A percentile compares a stretch with the other conserved stretches of the same genome.
phyloP scores from a whole-genome alignment of 2,888 invertebrate genomes.

The Spisula subtruncata region DNA sequence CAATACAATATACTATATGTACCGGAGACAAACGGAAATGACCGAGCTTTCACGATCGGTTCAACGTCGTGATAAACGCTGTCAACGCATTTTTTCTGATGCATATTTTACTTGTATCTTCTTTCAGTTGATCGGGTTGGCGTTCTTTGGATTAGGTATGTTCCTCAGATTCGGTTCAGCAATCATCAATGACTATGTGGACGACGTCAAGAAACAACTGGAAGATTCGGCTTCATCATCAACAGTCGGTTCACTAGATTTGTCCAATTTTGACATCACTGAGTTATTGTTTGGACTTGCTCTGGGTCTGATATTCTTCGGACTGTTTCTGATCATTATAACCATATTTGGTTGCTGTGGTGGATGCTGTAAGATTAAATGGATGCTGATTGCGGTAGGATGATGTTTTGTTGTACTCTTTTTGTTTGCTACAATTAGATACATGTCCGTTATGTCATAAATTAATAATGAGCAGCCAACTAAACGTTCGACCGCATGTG shows the following conservation, averaged over 20 bases:
- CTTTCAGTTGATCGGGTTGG: conserved; percentile 62
- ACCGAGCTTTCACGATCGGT: too few relatives aligned
- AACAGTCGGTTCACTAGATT: conserved; percentile 55
- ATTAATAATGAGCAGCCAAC: too few relatives aligned
- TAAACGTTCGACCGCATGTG: too few relatives aligned
- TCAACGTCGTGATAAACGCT: too few relatives aligned
- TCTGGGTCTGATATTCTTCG: conserved; percentile 75
- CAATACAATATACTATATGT: background rate
- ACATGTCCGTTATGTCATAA: too few relatives aligned
- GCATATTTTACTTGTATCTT: background rate
- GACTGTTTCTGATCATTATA: conserved; percentile 72
- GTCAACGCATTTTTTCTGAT: background rate
- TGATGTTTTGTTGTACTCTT: background rate
- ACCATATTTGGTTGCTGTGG: conserved; percentile 77
- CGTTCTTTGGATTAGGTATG: conserved; percentile 62
- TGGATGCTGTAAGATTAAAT: conserved; percentile 74
- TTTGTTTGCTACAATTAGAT: too few relatives aligned
- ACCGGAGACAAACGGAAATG: background rate
- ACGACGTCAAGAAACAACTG: conserved; percentile 49
- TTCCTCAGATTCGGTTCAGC: conserved; percentile 61
- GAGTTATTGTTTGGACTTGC: conserved; percentile 62
- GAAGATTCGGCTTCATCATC: conserved; percentile 55
- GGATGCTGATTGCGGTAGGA: conserved; percentile 65
- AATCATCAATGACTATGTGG: conserved; percentile 57
- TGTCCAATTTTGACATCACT: conserved; percentile 58